Evolutionary conservation across 64 coral and sea anemone genomes (phyloP).

Genomic region (Montipora efflorescens): DNA sequence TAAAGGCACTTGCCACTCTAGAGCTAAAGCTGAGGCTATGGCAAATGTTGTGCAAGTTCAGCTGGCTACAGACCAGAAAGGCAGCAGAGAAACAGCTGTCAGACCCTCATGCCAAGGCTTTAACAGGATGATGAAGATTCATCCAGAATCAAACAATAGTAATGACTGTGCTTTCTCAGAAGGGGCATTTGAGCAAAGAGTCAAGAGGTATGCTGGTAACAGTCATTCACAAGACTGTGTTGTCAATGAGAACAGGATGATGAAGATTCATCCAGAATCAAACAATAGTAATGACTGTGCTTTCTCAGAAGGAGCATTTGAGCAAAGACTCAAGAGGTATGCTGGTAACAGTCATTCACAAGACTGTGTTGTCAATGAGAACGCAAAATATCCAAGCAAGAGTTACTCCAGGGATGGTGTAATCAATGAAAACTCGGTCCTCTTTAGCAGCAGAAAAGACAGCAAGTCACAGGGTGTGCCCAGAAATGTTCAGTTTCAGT

Average conservation of each 20-base stretch:
- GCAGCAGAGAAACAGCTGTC: background rate
- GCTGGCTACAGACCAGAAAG: conserved; percentile 48
- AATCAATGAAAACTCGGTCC: conserved; percentile 22
- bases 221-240: background rate
- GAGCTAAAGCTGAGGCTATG: conserved; percentile 46
- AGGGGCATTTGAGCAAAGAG: background rate
- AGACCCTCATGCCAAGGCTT: background rate
- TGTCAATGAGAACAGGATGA: conserved; percentile 6
- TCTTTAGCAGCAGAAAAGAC: background rate
- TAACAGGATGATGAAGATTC: background rate
- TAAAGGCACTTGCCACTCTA: conserved; percentile 10
- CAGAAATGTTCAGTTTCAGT: conserved; percentile 34
- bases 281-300: background rate
- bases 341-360: background rate
- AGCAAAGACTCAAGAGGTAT: conserved; percentile 26
- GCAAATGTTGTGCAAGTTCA: conserved; percentile 65
- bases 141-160: background rate
- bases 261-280: background rate
- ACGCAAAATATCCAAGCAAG: conserved; percentile 2
- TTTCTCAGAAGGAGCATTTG: background rate
- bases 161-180: conserved; percentile 8
- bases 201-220: conserved; percentile 19
- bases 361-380: conserved; percentile 28
- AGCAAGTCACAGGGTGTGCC: background rate
- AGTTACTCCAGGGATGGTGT: background rate